A percentile compares a stretch with the other conserved stretches of the same genome.
These are phyloP conservation scores for Smittia sp. DNA, from an alignment of 2,888 invertebrate genomes.

Conservation along the genomic window DNA sequence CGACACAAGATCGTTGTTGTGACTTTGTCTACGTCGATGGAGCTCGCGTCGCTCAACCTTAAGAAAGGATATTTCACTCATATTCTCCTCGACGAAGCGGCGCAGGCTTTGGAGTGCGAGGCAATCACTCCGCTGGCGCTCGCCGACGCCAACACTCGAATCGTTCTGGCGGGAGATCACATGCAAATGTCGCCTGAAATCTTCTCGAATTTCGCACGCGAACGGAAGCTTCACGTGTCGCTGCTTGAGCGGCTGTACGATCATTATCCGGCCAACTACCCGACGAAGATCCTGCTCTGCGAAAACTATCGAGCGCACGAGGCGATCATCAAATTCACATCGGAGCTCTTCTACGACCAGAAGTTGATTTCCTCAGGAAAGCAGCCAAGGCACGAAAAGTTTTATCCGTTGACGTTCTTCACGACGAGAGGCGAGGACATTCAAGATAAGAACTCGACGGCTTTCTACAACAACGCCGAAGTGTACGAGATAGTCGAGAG, in stretches of 20 bases:
- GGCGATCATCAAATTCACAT: conserved; percentile 77
- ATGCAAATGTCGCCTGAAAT: conserved; percentile 82
- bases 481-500: conserved; percentile 76
- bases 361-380: conserved; percentile 71
- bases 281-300: conserved; percentile 75
- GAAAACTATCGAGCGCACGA: conserved; percentile 82
- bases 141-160: conserved; percentile 67
- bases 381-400: conserved; percentile 66
- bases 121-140: conserved; percentile 75
- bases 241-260: conserved; percentile 75
- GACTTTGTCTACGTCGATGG: conserved; percentile 75
- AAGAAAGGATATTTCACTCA: conserved; percentile 69
- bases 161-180: conserved; percentile 82
- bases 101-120: conserved; percentile 83
- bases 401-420: conserved; percentile 75
- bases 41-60: conserved; percentile 65
- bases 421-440: conserved; percentile 76
- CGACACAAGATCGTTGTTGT: conserved; percentile 72
- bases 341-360: conserved; percentile 76
- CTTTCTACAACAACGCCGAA: conserved; percentile 79
- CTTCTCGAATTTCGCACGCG: conserved; percentile 70
- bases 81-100: conserved; percentile 82
- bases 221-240: conserved; percentile 68
- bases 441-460: conserved; percentile 74
- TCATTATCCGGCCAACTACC: conserved; percentile 68